These are phyloP conservation scores for Eurypyga helias DNA, from an alignment of 2,113 vertebrate genomes.

Conservation along the genomic window DNA sequence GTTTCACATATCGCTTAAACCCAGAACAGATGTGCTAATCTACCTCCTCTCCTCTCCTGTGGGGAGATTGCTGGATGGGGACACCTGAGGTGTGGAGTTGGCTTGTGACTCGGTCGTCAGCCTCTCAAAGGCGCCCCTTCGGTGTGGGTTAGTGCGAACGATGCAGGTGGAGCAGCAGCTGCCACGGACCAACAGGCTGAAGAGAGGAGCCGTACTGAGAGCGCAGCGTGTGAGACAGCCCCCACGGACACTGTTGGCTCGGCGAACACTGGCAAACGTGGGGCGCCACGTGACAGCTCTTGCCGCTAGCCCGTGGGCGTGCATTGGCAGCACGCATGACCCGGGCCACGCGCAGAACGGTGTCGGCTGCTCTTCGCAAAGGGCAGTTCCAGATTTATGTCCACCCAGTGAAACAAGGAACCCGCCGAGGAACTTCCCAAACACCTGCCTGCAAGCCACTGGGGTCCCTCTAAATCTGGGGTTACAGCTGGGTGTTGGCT, in stretches of 20 bases:
- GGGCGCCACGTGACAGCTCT: neutral
- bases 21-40: neutral
- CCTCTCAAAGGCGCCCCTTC: neutral
- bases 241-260: neutral
- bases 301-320: fast-evolving
- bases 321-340: neutral
- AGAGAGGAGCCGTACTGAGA: neutral
- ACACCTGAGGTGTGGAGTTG: neutral
- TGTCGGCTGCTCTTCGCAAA: neutral
- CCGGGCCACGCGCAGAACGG: no score
- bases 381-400: neutral
- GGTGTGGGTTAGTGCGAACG: neutral
- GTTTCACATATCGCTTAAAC: neutral
- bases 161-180: neutral
- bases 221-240: neutral
- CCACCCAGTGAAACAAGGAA: neutral
- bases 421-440: neutral
- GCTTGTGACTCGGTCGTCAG: neutral
- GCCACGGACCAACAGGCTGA: neutral
- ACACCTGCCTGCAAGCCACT: neutral
- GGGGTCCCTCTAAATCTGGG: neutral
- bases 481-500: neutral
- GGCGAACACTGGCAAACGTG: neutral
- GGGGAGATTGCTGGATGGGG: neutral
- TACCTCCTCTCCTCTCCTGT: neutral